Conservation (phyloP, 2,797 vertebrate genomes). For the Scarus forsteni region DNA sequence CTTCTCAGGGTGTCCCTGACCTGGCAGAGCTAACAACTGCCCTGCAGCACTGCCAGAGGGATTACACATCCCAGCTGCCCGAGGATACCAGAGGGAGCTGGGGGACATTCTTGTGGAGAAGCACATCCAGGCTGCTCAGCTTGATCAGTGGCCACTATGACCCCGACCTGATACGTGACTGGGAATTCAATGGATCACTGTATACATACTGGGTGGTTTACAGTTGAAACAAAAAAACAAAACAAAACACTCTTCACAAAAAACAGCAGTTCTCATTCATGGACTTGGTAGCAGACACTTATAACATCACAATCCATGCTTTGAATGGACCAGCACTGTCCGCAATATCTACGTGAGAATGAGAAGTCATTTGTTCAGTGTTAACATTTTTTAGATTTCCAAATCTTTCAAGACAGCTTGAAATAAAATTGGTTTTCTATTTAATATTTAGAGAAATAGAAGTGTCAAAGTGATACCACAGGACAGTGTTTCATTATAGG, state of each 20-base stretch:
- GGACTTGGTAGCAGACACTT: no score
- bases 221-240: background rate
- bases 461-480: no score
- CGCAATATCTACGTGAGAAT: no score
- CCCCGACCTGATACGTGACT: constrained; percentile 22
- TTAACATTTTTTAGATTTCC: no score
- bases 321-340: no score
- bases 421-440: no score
- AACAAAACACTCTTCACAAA: background rate
- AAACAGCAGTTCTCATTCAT: background rate
- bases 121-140: constrained; percentile 12
- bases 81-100: constrained; percentile 23
- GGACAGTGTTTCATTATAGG: no score
- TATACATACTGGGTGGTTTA: background rate
- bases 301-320: no score
- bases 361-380: no score
- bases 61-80: constrained; percentile 42
- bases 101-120: constrained; percentile 10
- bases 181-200: background rate
- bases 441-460: no score
- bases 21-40: constrained; percentile 19
- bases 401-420: no score
- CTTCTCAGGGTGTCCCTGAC: constrained; percentile 17
- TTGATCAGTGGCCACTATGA: constrained; percentile 14
- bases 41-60: constrained; percentile 33